Percentiles rank a stretch among this genome's conserved stretches.
These are phyloP conservation scores for Spongilla lacustris DNA, from an alignment of 37 sponge, comb jelly and placozoan species.

Conservation along the genomic window DNA sequence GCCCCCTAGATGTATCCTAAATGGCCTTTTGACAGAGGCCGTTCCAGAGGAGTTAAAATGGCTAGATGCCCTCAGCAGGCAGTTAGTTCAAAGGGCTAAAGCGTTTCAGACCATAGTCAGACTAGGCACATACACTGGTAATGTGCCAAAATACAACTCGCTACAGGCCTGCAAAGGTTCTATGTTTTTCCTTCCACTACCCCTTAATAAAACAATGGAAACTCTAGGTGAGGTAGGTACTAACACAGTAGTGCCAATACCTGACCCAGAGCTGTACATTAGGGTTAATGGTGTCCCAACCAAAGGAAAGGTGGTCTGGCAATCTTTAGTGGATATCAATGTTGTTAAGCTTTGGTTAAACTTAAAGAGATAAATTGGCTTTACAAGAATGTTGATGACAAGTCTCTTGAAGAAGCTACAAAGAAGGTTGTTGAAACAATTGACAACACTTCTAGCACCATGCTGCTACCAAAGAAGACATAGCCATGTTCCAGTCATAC, in stretches of 20 bases:
- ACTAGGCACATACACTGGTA: slow-evolving; percentile 59
- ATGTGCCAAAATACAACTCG: slow-evolving; percentile 54
- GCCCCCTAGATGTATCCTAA: slow-evolving; percentile 65
- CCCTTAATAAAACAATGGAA: slow-evolving; percentile 44
- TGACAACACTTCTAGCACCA: slow-evolving; percentile 27
- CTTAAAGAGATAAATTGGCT: slow-evolving; percentile 50
- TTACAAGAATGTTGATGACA: slow-evolving; percentile 42
- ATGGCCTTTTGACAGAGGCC: slow-evolving; percentile 51
- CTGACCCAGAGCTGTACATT: slow-evolving; percentile 39
- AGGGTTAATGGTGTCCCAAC: slow-evolving; percentile 45
- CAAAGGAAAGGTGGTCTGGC: slow-evolving; percentile 44
- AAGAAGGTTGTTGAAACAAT: slow-evolving; percentile 49
- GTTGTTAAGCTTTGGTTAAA: neutral
- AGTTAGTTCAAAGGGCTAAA: slow-evolving; percentile 64
- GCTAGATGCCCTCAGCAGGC: slow-evolving; percentile 46
- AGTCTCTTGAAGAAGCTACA: slow-evolving; percentile 39
- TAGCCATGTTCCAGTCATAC: slow-evolving; percentile 51
- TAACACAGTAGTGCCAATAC: neutral
- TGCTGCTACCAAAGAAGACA: slow-evolving; percentile 43
- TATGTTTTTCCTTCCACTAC: slow-evolving; percentile 60
- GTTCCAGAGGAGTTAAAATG: slow-evolving; percentile 45
- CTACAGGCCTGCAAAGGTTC: slow-evolving; percentile 45
- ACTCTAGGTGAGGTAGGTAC: slow-evolving; percentile 27
- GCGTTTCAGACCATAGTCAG: slow-evolving; percentile 58
- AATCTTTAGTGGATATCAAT: neutral